phyloP scores from a whole-genome alignment of 2,797 vertebrate genomes.

The Sebastiscus albofasciatus region DNA sequence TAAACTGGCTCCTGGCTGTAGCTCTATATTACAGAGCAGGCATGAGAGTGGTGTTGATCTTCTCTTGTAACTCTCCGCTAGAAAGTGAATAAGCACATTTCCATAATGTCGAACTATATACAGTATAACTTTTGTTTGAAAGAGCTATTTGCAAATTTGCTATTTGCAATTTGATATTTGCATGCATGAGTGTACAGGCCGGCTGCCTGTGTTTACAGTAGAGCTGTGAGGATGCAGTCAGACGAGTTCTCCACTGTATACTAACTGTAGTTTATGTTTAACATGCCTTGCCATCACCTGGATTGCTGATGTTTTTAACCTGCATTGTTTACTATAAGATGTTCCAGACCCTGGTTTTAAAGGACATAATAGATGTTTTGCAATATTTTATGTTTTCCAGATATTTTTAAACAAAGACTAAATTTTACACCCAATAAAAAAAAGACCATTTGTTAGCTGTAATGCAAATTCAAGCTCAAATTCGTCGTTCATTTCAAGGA shows the following conservation, averaged over 20 bases:
- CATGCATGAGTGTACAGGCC: slow-evolving; percentile 3
- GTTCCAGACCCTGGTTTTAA: neutral
- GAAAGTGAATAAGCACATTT: neutral
- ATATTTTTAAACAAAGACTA: neutral
- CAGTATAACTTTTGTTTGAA: neutral
- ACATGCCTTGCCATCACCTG: neutral
- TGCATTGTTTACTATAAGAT: neutral
- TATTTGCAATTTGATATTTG: slow-evolving; percentile 38
- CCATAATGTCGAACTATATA: neutral
- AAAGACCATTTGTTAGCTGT: neutral
- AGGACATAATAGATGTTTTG: neutral
- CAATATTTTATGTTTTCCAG: neutral
- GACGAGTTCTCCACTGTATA: neutral
- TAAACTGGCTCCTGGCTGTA: neutral
- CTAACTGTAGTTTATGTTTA: slow-evolving; percentile 3
- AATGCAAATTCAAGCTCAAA: neutral
- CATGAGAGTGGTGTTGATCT: neutral
- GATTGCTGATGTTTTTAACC: neutral
- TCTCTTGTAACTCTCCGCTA: neutral
- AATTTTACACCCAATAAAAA: neutral
- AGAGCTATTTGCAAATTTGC: slow-evolving; percentile 26
- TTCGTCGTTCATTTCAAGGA: neutral
- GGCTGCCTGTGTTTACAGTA: slow-evolving; percentile 2
- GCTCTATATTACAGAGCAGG: no score
- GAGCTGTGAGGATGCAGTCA: neutral